These are phyloP conservation scores for Calycopis cecrops DNA, from an alignment of 1,140 invertebrate species.

Conservation along the genomic window DNA sequence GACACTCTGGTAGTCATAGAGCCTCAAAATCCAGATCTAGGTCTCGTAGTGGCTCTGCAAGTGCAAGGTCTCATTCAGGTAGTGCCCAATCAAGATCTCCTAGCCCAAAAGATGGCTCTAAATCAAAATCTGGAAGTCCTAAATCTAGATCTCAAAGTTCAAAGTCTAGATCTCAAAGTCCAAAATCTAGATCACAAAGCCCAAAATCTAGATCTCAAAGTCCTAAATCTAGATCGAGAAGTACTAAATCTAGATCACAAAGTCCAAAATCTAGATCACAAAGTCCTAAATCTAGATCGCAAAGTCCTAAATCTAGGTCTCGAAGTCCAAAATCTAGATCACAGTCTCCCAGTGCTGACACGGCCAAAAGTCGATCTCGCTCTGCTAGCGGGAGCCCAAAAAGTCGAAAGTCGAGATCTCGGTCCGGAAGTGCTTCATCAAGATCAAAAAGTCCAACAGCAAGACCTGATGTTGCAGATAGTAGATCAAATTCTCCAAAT, in stretches of 20 bases:
- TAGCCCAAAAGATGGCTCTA: conserved; percentile 59
- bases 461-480: conserved; percentile 60
- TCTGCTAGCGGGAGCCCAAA: conserved; percentile 58
- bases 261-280: conserved; percentile 44
- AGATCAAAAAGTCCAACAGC: conserved; percentile 60
- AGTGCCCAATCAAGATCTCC: conserved; percentile 56
- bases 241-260: conserved; percentile 56
- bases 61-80: conserved; percentile 64
- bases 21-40: conserved; percentile 43
- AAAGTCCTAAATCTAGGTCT: conserved; percentile 63
- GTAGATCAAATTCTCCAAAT: conserved; percentile 75
- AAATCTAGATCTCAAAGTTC: conserved; percentile 52
- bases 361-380: conserved; percentile 44
- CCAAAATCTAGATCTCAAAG: conserved; percentile 71
- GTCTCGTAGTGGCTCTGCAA: conserved; percentile 53
- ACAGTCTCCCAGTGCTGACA: conserved; percentile 37
- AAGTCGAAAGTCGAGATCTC: conserved; percentile 50
- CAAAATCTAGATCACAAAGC: conserved; percentile 47
- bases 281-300: conserved; percentile 53
- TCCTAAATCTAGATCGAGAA: conserved; percentile 61
- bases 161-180: conserved; percentile 47
- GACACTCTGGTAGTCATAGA: conserved; percentile 49
- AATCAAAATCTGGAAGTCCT: conserved; percentile 54
- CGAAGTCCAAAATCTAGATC: conserved; percentile 44
- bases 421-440: conserved; percentile 55